Evolutionary conservation across 2,113 vertebrate genomes (phyloP).

Genomic region (Boulengeromyrus knoepffleri): DNA sequence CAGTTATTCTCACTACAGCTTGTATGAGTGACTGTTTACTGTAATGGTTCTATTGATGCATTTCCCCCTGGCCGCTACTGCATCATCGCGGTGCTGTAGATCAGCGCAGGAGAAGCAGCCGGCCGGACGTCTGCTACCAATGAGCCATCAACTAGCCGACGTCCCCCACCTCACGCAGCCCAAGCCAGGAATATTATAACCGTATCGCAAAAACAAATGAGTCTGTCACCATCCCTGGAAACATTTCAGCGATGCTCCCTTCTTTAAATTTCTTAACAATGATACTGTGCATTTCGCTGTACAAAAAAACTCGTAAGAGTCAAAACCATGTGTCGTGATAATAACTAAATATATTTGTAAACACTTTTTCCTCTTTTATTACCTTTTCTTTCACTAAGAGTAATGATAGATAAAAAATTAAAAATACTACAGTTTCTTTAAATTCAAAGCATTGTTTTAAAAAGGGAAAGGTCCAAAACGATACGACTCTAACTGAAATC

Average conservation of each 20-base stretch:
- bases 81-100: not conserved
- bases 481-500: slow-evolving; percentile 25
- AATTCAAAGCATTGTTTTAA: not conserved
- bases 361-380: not conserved
- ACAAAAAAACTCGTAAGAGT: not conserved
- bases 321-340: not conserved
- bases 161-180: slow-evolving; percentile 38
- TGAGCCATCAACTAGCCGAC: not conserved
- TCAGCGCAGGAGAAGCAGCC: not conserved
- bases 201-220: slow-evolving; percentile 43
- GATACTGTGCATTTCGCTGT: slow-evolving; percentile 34
- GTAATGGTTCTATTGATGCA: not conserved
- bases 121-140: not conserved
- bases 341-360: not conserved
- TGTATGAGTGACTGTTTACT: slow-evolving; percentile 6
- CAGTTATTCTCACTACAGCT: not conserved
- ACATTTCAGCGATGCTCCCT: slow-evolving; percentile 50
- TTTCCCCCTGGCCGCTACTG: not conserved
- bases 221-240: slow-evolving; percentile 55
- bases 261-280: slow-evolving; percentile 42
- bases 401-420: not conserved
- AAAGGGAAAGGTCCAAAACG: not conserved
- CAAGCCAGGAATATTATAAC: slow-evolving; percentile 45
- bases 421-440: not conserved
- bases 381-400: not conserved